Conservation (phyloP, 2,797 vertebrate species). For the Morus bassanus region DNA sequence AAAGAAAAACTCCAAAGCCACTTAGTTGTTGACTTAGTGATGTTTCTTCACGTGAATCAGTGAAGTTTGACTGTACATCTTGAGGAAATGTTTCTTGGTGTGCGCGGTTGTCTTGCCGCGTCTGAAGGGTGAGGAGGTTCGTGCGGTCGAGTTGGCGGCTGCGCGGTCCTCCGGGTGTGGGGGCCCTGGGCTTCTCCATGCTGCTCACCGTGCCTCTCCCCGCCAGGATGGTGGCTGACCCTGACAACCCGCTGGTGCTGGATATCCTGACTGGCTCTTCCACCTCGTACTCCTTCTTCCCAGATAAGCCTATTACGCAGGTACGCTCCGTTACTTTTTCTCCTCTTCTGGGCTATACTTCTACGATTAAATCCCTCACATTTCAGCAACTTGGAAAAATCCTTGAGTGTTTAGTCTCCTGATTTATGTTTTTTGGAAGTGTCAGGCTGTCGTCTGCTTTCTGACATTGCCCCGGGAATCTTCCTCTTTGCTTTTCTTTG, state of each 20-base stretch:
- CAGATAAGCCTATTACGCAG: conserved; percentile 94
- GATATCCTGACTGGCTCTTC: conserved; percentile 97
- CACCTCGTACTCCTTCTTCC: conserved; percentile 96
- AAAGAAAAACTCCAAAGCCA: neutral
- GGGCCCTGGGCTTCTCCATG: rapidly evolving
- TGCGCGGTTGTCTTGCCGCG: neutral
- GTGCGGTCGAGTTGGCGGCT: no score
- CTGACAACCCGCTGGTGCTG: conserved; percentile 93
- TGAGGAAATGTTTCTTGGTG: neutral
- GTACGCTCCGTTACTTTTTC: conserved; percentile 52
- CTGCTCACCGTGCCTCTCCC: neutral
- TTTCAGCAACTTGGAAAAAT: neutral
- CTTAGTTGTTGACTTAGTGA: neutral
- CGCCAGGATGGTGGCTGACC: conserved; percentile 95
- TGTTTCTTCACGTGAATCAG: neutral
- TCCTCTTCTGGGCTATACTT: neutral
- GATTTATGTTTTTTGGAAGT: neutral
- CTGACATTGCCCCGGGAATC: neutral
- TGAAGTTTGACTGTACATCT: rapidly evolving
- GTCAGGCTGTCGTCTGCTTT: neutral
- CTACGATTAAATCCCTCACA: rapidly evolving
- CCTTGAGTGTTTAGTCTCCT: neutral
- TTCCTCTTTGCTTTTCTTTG: neutral
- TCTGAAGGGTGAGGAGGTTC: neutral
- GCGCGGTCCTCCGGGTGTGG: rapidly evolving